Evolutionary conservation across 2,888 invertebrate species (phyloP).

Genomic region (Dyspetes luteomarginatus): DNA sequence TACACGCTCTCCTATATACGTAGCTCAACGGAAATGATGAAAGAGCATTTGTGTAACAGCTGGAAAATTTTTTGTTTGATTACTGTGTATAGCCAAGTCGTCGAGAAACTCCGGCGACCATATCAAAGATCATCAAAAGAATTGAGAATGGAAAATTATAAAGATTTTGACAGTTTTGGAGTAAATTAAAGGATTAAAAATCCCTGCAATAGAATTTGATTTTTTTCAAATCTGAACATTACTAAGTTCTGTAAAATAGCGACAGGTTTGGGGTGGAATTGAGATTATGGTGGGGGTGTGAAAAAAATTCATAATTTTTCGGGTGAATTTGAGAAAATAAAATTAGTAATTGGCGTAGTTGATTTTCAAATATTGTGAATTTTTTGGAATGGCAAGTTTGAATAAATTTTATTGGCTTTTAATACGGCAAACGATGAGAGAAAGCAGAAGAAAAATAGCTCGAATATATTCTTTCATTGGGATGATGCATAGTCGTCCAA

Average conservation of each 20-base stretch:
- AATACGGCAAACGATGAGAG: conserved; percentile 7
- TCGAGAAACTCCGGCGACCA: no score
- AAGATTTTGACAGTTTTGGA: no score
- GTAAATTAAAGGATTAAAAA: no score
- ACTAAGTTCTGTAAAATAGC: no score
- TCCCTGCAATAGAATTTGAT: no score
- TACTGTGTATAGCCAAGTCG: no score
- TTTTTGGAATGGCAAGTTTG: not conserved
- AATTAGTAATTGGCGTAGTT: not conserved
- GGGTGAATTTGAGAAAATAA: not conserved
- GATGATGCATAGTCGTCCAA: conserved; percentile 63
- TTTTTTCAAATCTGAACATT: no score
- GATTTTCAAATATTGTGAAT: not conserved
- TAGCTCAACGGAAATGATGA: conserved; percentile 1
- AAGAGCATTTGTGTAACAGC: not conserved
- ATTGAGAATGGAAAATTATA: no score
- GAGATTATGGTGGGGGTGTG: not conserved
- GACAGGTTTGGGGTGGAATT: not conserved
- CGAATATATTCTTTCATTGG: conserved; percentile 18
- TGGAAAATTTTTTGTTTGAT: conserved; percentile 1
- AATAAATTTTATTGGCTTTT: not conserved
- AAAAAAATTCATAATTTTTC: not conserved
- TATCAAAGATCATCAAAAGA: no score
- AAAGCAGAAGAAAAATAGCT: conserved; percentile 18
- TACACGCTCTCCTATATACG: not conserved